phyloP scores from a whole-genome alignment of 2,113 vertebrate species.

The Poeciliopsis retropinna region DNA sequence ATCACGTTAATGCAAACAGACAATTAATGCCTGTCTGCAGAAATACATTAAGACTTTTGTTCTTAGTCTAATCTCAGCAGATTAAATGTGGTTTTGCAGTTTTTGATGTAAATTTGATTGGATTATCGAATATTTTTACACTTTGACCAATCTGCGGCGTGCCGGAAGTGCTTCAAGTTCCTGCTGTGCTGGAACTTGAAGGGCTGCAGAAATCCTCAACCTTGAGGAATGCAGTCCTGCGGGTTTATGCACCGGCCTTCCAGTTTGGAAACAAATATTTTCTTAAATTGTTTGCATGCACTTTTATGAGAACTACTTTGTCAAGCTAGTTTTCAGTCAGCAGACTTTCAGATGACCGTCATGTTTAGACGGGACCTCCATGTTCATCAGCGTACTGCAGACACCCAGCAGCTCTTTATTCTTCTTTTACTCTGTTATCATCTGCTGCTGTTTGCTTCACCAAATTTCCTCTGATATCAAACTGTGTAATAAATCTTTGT shows the following conservation, averaged over 20 bases:
- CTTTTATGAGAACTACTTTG: neutral
- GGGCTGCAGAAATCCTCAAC: neutral
- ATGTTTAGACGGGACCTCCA: neutral
- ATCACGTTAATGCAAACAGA: neutral
- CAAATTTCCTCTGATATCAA: neutral
- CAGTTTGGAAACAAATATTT: neutral
- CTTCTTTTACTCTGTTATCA: neutral
- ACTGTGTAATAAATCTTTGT: constrained; percentile 9
- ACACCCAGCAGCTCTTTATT: neutral
- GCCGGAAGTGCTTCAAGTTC: no score
- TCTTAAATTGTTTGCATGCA: neutral
- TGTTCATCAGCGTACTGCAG: neutral
- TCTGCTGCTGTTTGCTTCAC: constrained; percentile 7
- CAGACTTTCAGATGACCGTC: neutral
- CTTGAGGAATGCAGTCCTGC: neutral
- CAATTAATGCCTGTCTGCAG: neutral
- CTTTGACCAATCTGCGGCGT: neutral
- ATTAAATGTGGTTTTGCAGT: neutral
- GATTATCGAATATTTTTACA: neutral
- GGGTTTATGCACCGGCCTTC: neutral
- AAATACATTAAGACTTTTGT: neutral
- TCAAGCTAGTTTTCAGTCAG: neutral
- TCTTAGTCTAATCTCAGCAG: neutral
- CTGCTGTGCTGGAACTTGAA: neutral
- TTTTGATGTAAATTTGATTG: neutral